Conservation (phyloP, 2,888 invertebrate genomes). For the Masnerella sp. region DNA sequence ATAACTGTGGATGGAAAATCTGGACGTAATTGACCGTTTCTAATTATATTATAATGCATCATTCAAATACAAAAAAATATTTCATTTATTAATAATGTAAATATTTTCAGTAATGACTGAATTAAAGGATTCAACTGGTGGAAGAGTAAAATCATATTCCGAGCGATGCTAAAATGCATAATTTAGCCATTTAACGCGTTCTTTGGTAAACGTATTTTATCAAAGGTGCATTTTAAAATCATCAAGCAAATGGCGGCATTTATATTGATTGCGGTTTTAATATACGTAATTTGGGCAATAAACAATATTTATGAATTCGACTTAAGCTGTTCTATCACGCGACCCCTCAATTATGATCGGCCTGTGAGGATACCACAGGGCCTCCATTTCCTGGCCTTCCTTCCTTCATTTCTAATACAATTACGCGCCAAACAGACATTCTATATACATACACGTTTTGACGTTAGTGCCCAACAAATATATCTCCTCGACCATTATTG, state of each 20-base stretch:
- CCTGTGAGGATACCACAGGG: conserved; percentile 56
- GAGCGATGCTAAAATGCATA: too few species aligned
- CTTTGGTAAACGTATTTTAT: too few species aligned
- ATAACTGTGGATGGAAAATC: too few species aligned
- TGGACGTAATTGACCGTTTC: too few species aligned
- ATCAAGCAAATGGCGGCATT: conserved; percentile 26
- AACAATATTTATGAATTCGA: conserved; percentile 60
- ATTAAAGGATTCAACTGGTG: too few species aligned
- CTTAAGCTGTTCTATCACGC: conserved; percentile 58
- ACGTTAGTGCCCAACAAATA: conserved; percentile 51
- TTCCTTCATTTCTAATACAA: conserved; percentile 37
- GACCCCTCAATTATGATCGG: conserved; percentile 58
- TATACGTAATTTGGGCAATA: conserved; percentile 57
- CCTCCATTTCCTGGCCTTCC: conserved; percentile 55
- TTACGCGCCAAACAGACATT: conserved; percentile 18
- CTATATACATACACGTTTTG: conserved; percentile 38
- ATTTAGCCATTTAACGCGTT: too few species aligned
- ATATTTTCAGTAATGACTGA: too few species aligned
- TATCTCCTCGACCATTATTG: conserved; percentile 41
- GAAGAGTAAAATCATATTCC: too few species aligned
- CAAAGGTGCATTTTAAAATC: conserved; percentile 6
- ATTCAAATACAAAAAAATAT: too few species aligned
- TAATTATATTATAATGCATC: too few species aligned
- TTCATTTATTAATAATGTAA: too few species aligned
- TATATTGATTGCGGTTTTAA: conserved; percentile 54